Evolutionary conservation across 2,797 vertebrate species (phyloP).

Genomic region (Notolabrus celidotus): DNA sequence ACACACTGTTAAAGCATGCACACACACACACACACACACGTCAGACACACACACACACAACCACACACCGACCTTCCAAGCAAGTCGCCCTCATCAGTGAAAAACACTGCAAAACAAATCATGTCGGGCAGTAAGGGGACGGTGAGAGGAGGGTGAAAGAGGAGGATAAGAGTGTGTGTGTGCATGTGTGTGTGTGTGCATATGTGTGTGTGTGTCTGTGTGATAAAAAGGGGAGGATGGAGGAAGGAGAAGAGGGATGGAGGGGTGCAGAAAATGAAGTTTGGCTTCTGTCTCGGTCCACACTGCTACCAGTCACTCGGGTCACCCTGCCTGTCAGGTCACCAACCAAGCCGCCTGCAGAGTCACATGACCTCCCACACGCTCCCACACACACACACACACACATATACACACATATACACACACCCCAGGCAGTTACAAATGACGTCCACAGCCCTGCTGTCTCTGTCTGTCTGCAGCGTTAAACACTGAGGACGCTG

Average conservation of each 20-base stretch:
- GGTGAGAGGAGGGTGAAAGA: not conserved
- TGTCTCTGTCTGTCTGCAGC: conserved; percentile 13
- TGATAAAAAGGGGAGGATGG: not conserved
- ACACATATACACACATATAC: conserved; percentile 17
- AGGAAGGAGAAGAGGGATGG: not conserved
- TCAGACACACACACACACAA: too few relatives aligned
- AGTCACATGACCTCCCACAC: conserved; percentile 47
- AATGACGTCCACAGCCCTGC: conserved; percentile 5
- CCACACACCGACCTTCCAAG: conserved; percentile 9
- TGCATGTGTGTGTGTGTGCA: conserved; percentile 10
- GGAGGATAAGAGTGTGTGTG: conserved; percentile 1
- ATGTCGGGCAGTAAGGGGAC: conserved; percentile 7
- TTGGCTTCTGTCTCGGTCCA: conserved; percentile 33
- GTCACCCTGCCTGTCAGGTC: conserved; percentile 57
- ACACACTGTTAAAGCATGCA: too few relatives aligned
- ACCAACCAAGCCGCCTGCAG: conserved; percentile 38
- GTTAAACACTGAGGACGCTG: conserved; percentile 13
- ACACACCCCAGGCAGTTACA: conserved; percentile 13
- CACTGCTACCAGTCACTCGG: conserved; percentile 34
- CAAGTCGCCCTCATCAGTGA: conserved; percentile 40
- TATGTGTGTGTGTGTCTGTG: not conserved
- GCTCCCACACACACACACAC: conserved; percentile 27
- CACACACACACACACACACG: too few relatives aligned
- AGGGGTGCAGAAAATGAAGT: conserved; percentile 31
- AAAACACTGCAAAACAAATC: conserved; percentile 50